phyloP scores from a whole-genome alignment of 2,888 invertebrate species.

The Meliscaeva auricollis region DNA sequence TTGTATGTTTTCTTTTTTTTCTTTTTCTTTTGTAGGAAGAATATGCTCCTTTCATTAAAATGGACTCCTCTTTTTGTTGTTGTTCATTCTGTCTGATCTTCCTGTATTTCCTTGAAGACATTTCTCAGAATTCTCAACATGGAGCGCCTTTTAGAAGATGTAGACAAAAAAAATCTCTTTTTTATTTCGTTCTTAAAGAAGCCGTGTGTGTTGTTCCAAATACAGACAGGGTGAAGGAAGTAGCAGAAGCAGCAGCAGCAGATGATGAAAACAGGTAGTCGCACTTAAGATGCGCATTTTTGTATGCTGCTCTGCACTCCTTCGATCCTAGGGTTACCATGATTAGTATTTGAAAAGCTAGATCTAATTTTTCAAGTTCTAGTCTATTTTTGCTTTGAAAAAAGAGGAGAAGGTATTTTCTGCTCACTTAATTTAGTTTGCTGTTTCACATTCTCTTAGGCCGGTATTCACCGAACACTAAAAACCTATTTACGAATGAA shows the following conservation, averaged over 20 bases:
- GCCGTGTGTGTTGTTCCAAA: slow-evolving; percentile 55
- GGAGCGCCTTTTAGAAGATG: slow-evolving; percentile 49
- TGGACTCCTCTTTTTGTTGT: slow-evolving; percentile 19
- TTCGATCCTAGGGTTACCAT: too few species aligned
- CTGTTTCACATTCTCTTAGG: too few species aligned
- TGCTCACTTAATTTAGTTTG: too few species aligned
- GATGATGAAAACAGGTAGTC: slow-evolving; percentile 66
- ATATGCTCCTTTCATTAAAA: slow-evolving; percentile 60
- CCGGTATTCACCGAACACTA: too few species aligned
- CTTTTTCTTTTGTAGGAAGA: slow-evolving; percentile 13
- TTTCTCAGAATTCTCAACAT: slow-evolving; percentile 63
- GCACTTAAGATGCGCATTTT: slow-evolving; percentile 63
- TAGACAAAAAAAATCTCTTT: slow-evolving; percentile 12
- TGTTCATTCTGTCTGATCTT: slow-evolving; percentile 32
- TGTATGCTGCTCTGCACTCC: slow-evolving; percentile 17
- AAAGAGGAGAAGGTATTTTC: too few species aligned
- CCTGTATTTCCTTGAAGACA: slow-evolving; percentile 55
- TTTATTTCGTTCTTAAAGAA: background rate
- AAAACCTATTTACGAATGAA: too few species aligned
- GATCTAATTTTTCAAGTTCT: too few species aligned
- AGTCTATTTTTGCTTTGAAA: too few species aligned
- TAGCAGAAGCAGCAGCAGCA: slow-evolving; percentile 4
- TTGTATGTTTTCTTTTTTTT: slow-evolving; percentile 8
- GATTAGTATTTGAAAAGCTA: too few species aligned
- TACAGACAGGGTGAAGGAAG: slow-evolving; percentile 50